phyloP scores from a whole-genome alignment of 2,797 vertebrate genomes.

The Melanotaenia trifasciata region DNA sequence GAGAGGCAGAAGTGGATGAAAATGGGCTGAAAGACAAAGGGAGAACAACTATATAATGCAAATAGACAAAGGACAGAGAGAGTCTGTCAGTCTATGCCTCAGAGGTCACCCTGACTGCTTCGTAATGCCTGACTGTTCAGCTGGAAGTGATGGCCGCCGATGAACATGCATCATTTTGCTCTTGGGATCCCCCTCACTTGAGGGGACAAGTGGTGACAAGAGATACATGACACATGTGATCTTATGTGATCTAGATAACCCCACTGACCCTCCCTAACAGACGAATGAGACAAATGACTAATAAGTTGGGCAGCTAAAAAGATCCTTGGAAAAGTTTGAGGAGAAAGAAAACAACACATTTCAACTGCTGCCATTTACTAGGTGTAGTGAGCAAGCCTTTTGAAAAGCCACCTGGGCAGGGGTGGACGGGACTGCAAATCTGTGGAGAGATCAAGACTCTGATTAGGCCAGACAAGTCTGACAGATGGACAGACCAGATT shows the following conservation, averaged over 20 bases:
- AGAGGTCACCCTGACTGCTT: conserved; percentile 60
- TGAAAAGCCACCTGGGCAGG: conserved; percentile 58
- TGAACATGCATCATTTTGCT: conserved; percentile 73
- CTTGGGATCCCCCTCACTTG: conserved; percentile 43
- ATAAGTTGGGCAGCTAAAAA: conserved; percentile 34
- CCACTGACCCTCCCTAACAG: conserved; percentile 38
- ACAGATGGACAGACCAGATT: conserved; percentile 84
- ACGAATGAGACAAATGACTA: conserved; percentile 45
- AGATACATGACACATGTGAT: conserved; percentile 56
- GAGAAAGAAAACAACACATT: conserved; percentile 34
- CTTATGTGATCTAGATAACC: conserved; percentile 57
- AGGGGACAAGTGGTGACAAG: conserved; percentile 67
- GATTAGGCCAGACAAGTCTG: conserved; percentile 76
- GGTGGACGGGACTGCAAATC: conserved; percentile 29
- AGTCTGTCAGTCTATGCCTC: conserved; percentile 64
- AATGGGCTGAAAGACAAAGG: conserved; percentile 3
- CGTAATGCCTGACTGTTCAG: conserved; percentile 70
- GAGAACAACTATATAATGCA: conserved; percentile 51
- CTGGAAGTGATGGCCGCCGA: conserved; percentile 60
- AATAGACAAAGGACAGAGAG: conserved; percentile 76
- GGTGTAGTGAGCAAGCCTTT: conserved; percentile 37
- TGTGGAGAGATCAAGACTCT: conserved; percentile 53
- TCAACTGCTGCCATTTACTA: conserved; percentile 40
- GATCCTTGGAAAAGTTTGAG: conserved; percentile 37
- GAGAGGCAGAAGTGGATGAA: conserved; percentile 29